Percentiles rank a stretch among this genome's conserved stretches.
Evolutionary conservation across 2,888 invertebrate species (phyloP).

Genomic region (Lasioglossum oenotherae): DNA sequence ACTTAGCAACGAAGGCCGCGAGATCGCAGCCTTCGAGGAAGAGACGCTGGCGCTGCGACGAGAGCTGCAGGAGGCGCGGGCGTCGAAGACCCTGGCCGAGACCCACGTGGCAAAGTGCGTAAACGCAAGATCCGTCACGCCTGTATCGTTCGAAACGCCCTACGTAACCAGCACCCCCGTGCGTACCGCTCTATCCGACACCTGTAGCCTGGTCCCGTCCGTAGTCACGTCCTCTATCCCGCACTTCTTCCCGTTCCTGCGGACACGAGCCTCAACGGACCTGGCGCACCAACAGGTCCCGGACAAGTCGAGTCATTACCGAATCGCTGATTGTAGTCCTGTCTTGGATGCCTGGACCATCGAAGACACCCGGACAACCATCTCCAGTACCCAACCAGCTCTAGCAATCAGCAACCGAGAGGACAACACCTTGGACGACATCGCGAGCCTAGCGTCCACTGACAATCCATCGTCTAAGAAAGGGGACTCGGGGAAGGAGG

Average conservation of each 20-base stretch:
- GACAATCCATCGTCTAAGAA: background rate
- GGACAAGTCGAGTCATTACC: slow-evolving; percentile 45
- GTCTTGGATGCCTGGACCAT: slow-evolving; percentile 9
- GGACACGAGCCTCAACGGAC: slow-evolving; percentile 48
- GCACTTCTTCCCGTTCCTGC: slow-evolving; percentile 29
- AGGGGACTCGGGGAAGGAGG: background rate
- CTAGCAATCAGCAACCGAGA: background rate
- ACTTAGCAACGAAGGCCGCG: slow-evolving; percentile 79
- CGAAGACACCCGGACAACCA: slow-evolving; percentile 4
- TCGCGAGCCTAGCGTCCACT: background rate
- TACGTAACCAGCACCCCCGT: slow-evolving; percentile 82
- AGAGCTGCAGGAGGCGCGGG: slow-evolving; percentile 82
- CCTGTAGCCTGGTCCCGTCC: slow-evolving; percentile 56
- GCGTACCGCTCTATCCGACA: slow-evolving; percentile 76
- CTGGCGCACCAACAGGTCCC: slow-evolving; percentile 38
- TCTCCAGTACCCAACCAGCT: background rate
- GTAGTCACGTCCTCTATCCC: slow-evolving; percentile 19
- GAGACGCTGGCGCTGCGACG: slow-evolving; percentile 81
- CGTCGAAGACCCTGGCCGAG: slow-evolving; percentile 78
- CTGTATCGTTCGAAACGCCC: slow-evolving; percentile 77
- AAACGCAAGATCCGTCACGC: slow-evolving; percentile 75
- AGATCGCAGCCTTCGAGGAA: slow-evolving; percentile 83
- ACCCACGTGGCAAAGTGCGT: slow-evolving; percentile 82
- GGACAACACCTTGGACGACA: slow-evolving; percentile 23
- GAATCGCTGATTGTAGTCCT: slow-evolving; percentile 34